phyloP scores from a whole-genome alignment of 2,113 vertebrate species.

The Pipra filicauda region DNA sequence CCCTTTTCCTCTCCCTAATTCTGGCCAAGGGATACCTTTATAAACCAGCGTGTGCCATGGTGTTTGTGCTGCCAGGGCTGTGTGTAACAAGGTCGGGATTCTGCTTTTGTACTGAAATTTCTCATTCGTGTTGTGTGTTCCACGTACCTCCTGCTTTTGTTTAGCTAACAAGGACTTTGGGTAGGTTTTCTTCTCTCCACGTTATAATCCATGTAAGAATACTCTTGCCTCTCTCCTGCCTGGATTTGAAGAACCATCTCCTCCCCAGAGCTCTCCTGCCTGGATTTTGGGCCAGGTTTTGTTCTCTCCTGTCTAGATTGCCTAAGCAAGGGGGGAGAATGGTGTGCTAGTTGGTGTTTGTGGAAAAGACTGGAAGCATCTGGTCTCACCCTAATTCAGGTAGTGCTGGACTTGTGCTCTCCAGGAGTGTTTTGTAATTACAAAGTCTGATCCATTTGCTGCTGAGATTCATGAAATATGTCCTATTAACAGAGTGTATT shows the following conservation, averaged over 20 bases:
- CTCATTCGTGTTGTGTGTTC: background rate
- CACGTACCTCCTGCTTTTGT: fast-evolving
- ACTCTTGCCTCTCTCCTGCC: background rate
- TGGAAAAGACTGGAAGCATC: background rate
- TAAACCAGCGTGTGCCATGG: too few relatives aligned
- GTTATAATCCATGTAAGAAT: background rate
- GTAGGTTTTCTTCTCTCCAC: background rate
- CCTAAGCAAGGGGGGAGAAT: background rate
- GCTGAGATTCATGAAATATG: background rate
- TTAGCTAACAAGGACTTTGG: background rate
- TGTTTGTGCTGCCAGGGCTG: background rate
- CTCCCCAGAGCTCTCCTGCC: background rate
- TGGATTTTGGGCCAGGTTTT: background rate
- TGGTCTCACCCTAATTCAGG: background rate
- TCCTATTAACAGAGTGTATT: conserved; percentile 1
- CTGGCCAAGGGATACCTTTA: background rate
- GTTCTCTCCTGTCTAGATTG: background rate
- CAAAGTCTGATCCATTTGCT: background rate
- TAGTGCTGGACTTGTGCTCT: background rate
- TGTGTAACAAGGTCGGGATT: background rate
- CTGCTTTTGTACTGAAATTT: background rate
- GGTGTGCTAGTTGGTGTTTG: background rate
- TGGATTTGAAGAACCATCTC: background rate
- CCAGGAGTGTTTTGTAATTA: background rate
- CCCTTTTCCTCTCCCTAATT: background rate